Evolutionary conservation across 2,797 vertebrate genomes (phyloP), one percentile per base, ranked within the genome.

Genomic region (Leptodactylus fallax): DNA sequence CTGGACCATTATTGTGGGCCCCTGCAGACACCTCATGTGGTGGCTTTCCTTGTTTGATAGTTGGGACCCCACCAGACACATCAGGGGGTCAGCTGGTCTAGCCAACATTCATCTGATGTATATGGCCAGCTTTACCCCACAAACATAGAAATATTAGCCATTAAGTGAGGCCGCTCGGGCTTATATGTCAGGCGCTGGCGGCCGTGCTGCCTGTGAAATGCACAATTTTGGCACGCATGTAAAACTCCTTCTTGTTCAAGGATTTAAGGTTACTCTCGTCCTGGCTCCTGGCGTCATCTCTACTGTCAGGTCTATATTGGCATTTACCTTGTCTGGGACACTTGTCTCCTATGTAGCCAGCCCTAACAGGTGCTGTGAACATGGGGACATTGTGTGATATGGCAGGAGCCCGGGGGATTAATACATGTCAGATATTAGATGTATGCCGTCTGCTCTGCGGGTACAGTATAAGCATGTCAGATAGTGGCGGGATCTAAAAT

Each of bases 291-390:
- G 83, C 83, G 83, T 85, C 83, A 63, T 77, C 9, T 47, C 47
- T 58, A 74, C 82, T 14, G 69, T 71, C 83, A 61, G 83, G 53
- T 19, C 71, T 61, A 53, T 14, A 25, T 25, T 77, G 83, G 83
- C 83, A 77, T 85, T 85, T 61, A 77, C 71, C 56, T 85, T 61
- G 83, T 78, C 83, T 85, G 72, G 69, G 69, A 76, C 47, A 58
- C 72, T 25, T 61, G 71, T 60, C 83, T 85, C 71, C 23, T 17
- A 49, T 56, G 81, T 71, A 19, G 36, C 3, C 19, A 65, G 81
- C 67, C 25, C 45, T 74, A 84, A 55, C 78, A 80, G 55, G 25
- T 80, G 78, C 36, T 21, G 27, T 80, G 51, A 79, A 56, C 6
- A 51, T 79, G 76, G 7, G 27, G 56, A 80, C 78, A 61, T 60